Evolutionary conservation across 2,113 vertebrate genomes (phyloP).

Genomic region (Lichenostomus cassidix): DNA sequence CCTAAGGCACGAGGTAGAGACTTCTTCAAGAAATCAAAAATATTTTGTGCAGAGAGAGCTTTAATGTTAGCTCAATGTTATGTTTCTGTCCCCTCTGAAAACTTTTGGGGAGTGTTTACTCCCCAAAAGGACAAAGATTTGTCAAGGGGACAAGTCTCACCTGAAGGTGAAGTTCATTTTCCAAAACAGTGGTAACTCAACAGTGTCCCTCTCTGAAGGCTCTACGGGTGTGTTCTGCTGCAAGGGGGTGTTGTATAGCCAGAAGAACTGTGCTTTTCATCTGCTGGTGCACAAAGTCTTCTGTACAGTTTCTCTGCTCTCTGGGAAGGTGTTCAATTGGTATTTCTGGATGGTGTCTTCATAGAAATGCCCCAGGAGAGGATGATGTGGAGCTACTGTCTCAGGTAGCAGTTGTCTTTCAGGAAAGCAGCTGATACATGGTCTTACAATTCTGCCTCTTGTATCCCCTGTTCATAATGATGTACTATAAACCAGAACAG

Average conservation of each 20-base stretch:
- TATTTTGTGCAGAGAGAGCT: background rate
- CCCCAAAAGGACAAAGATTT: background rate
- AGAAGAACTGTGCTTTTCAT: background rate
- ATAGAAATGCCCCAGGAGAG: background rate
- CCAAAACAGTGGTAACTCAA: background rate
- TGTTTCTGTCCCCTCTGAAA: background rate
- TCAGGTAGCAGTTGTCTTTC: background rate
- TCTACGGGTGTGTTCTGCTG: background rate
- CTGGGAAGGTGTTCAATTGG: background rate
- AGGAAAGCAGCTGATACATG: background rate
- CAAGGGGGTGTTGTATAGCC: background rate
- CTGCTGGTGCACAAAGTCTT: background rate
- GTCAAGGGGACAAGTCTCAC: background rate
- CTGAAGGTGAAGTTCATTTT: background rate
- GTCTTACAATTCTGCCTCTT: background rate
- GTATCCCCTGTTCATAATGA: background rate
- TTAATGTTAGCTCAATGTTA: background rate
- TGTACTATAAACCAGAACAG: background rate
- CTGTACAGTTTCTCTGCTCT: background rate
- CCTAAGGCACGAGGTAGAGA: background rate
- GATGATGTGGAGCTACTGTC: background rate
- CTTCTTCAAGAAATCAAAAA: background rate
- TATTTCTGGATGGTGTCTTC: background rate
- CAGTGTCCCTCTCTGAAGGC: background rate
- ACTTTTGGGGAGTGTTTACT: background rate